Percentiles rank a stretch among this genome's conserved stretches.
phyloP scores from a whole-genome alignment of 2,888 invertebrate genomes.

The Pachycephus smyrnensis region DNA sequence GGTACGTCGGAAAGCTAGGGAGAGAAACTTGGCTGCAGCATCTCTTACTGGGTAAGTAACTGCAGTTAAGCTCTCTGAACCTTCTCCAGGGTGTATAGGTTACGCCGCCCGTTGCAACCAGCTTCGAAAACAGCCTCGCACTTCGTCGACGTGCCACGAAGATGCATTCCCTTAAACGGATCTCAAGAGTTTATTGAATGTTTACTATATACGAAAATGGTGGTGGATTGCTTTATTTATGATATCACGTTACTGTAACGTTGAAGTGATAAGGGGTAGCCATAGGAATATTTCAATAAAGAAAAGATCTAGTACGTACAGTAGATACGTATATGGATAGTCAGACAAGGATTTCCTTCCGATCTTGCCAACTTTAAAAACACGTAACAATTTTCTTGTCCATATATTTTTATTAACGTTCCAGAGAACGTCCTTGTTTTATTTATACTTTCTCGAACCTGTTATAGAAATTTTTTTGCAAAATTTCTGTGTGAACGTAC shows the following conservation, averaged over 20 bases:
- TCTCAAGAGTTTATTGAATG: conserved; percentile 58
- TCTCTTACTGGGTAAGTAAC: conserved; percentile 46
- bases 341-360: neutral
- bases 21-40: conserved; percentile 47
- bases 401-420: neutral
- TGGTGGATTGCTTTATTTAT: neutral
- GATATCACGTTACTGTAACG: neutral
- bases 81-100: neutral
- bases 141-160: conserved; percentile 25
- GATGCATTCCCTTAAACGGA: conserved; percentile 58
- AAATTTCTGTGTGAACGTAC: conserved; percentile 20
- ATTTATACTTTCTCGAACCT: neutral
- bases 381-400: neutral
- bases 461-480: conserved; percentile 10
- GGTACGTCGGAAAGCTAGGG: conserved; percentile 21
- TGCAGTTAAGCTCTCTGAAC: conserved; percentile 42
- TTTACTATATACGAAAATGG: conserved; percentile 42
- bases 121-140: conserved; percentile 13
- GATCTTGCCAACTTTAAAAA: neutral
- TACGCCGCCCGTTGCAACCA: neutral
- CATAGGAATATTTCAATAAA: neutral
- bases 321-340: neutral
- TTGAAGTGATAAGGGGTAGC: neutral
- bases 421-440: neutral
- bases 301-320: neutral